Evolutionary conservation across 2,888 invertebrate genomes (phyloP).

Genomic region (Zelleria hepariella): DNA sequence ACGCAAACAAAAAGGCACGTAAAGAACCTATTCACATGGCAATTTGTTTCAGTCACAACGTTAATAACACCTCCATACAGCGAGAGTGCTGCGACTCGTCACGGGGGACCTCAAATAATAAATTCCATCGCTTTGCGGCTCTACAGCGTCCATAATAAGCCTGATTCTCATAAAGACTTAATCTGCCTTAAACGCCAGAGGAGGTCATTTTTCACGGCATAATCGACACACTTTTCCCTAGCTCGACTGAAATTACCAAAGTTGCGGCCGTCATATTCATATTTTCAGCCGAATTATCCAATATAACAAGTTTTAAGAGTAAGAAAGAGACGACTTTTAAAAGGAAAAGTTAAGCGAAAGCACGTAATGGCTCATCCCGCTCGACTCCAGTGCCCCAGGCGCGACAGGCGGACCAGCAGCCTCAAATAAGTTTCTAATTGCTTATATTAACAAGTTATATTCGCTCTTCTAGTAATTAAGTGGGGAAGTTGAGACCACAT

Average conservation of each 20-base stretch:
- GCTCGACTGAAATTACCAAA: constrained; percentile 55
- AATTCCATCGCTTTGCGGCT: constrained; percentile 1
- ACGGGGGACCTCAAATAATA: constrained; percentile 2
- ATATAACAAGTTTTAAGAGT: constrained; percentile 67
- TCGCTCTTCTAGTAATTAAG: constrained; percentile 67
- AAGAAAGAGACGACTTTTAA: constrained; percentile 68
- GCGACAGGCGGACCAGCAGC: constrained; percentile 64
- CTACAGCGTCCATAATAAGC: constrained; percentile 13
- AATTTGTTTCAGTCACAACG: constrained; percentile 1
- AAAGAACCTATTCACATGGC: background rate
- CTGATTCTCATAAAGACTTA: constrained; percentile 30
- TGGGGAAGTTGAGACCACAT: constrained; percentile 56
- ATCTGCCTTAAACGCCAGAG: constrained; percentile 37
- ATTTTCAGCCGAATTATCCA: constrained; percentile 65
- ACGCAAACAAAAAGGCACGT: background rate
- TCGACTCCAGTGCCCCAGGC: constrained; percentile 65
- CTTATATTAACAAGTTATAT: constrained; percentile 71
- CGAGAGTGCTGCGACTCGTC: background rate
- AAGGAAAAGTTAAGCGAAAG: constrained; percentile 67
- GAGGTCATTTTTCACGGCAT: constrained; percentile 49
- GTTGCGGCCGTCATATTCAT: constrained; percentile 63
- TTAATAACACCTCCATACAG: background rate
- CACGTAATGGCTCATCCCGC: constrained; percentile 70
- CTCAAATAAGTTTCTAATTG: constrained; percentile 72
- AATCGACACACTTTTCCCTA: constrained; percentile 50